phyloP scores from a whole-genome alignment of 2,888 invertebrate genomes.

The Smittia aterrima region DNA sequence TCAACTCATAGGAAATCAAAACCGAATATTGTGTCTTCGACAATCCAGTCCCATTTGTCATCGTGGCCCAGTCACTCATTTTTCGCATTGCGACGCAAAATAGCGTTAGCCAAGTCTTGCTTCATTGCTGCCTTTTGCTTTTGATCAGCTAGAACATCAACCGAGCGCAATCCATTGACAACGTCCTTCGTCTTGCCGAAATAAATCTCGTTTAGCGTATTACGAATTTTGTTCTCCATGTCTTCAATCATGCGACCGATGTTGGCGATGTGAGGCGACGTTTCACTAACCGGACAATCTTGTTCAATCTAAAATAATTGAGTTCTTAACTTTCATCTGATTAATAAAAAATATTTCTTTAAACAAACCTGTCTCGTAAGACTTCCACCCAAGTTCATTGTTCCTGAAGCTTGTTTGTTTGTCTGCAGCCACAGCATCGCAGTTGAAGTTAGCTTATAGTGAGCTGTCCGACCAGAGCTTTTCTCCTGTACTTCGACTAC shows the following conservation, averaged over 20 bases:
- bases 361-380: constrained; percentile 85
- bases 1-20: constrained; percentile 12
- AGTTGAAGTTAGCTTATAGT: constrained; percentile 98
- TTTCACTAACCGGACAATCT: constrained; percentile 86
- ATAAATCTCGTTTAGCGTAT: constrained; percentile 97
- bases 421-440: constrained; percentile 99
- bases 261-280: constrained; percentile 96
- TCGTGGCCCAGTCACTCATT: constrained; percentile 45
- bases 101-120: constrained; percentile 79
- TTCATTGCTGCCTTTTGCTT: constrained; percentile 79
- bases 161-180: constrained; percentile 84
- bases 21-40: neutral
- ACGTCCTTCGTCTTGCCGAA: constrained; percentile 99
- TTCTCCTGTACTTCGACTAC: constrained; percentile 99
- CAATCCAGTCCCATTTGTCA: neutral
- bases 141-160: constrained; percentile 81
- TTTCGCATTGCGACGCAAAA: constrained; percentile 78
- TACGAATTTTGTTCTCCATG: constrained; percentile 99
- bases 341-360: no score
- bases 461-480: constrained; percentile 87
- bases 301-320: constrained; percentile 70
- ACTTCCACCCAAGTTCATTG: constrained; percentile 98
- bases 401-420: constrained; percentile 92
- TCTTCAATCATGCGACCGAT: constrained; percentile 99
- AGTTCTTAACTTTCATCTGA: no score